Evolutionary conservation across 2,797 vertebrate species (phyloP), one percentile per base, ranked within the genome.

Genomic region (Aldrovandia affinis): DNA sequence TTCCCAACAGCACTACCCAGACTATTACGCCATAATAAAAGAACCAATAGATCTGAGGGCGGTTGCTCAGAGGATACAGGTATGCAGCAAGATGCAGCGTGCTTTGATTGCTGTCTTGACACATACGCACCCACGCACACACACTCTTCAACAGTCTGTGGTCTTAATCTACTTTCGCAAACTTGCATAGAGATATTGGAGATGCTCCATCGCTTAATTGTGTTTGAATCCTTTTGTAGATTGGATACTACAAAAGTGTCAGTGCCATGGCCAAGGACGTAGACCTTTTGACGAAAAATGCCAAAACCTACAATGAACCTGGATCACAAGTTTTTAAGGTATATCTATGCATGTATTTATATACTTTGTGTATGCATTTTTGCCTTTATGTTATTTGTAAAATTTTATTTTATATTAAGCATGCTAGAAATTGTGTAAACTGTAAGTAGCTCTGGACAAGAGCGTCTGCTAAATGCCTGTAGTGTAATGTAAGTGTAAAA

Each of bases 291-390:
- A 94, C 97, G 92, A 99, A 99, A 96, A 99, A 99, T 95, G 98
- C 98, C 92, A 99, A 99, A 97, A 98, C 96, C 2, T 99, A 99
- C 89, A 99, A 99, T 87, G 98, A 99, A 91, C 98, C 98, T 89
- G 98, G 98, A 92, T 99, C 98, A 90, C 98, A 99, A 94, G 97
- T 99, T 88, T 99, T 99, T 90, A 99, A 99, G 97, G 98, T 99
- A 90, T 88, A 30, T 80, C n/a, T 82, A 0, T 85, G 28, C 44
- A 52, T 84, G 61, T 50, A 36, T 81, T 42, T 1, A 57, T 36
- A 42, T 36, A 42, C 65, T 14, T 68, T 70, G 0, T 33, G 50
- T 33, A 8, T 57, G 22, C 25, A n/a, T 68, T 8, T 81, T 25
- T 73, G 39, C 14, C 14, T 59, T 68, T 33, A 2, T 68, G 0